phyloP scores from a whole-genome alignment of 92 coral and sea anemone species.

The Zoanthus solanderi region DNA sequence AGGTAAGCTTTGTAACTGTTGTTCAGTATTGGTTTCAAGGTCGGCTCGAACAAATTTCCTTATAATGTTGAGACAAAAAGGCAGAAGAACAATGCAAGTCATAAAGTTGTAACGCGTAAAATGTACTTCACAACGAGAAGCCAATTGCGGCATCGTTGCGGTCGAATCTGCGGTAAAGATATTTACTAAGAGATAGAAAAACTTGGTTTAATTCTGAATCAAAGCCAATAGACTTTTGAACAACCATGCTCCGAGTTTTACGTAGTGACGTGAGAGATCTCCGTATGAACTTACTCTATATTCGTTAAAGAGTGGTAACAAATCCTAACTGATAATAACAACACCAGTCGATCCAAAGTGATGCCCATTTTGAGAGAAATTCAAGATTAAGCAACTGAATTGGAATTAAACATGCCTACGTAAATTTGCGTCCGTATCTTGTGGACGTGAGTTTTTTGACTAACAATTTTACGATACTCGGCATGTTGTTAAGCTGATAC shows the following conservation, averaged over 20 bases:
- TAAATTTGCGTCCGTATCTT: background rate
- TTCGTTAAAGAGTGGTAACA: background rate
- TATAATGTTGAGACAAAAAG: too few relatives aligned
- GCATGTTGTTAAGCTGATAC: too few relatives aligned
- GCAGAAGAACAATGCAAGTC: too few relatives aligned
- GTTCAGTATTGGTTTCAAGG: too few relatives aligned
- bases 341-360: conserved; percentile 28
- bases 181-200: background rate
- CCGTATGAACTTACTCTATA: background rate
- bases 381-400: background rate
- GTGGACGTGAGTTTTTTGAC: background rate
- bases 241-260: background rate
- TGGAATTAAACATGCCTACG: background rate
- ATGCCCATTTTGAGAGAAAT: background rate
- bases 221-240: background rate
- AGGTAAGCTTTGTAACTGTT: background rate
- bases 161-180: too few relatives aligned
- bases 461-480: too few relatives aligned
- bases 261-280: background rate
- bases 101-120: too few relatives aligned
- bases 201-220: background rate
- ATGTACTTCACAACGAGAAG: too few relatives aligned
- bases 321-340: background rate
- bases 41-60: too few relatives aligned
- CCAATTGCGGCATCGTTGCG: too few relatives aligned